Conservation (phyloP, 2,797 vertebrate species). For the Oreochromis mossambicus region DNA sequence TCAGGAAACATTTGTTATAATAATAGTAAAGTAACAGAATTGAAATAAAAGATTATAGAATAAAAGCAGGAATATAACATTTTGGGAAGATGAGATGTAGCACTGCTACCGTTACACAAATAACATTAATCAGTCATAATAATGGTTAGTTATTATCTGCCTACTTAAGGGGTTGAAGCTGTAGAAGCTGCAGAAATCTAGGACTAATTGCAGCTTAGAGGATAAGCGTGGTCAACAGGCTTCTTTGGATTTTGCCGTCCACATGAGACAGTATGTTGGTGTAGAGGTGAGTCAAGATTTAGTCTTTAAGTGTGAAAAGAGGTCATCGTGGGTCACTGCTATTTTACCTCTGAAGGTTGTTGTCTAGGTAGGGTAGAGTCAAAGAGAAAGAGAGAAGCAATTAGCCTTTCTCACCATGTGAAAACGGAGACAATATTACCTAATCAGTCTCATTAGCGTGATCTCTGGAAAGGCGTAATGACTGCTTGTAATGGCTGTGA, state of each 20-base stretch:
- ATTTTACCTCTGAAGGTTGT: slow-evolving; percentile 43
- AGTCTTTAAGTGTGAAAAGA: slow-evolving; percentile 52
- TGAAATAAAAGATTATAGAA: neutral
- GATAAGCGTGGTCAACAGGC: neutral
- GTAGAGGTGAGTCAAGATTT: slow-evolving; percentile 6
- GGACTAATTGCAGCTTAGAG: neutral
- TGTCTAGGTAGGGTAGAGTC: neutral
- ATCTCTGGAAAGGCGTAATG: slow-evolving; percentile 15
- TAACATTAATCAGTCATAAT: neutral
- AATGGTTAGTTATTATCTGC: neutral
- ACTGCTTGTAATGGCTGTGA: neutral
- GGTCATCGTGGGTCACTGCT: slow-evolving; percentile 61
- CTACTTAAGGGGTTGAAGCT: neutral
- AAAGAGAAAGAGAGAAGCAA: slow-evolving; percentile 17
- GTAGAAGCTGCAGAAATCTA: neutral
- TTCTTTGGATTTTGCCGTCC: slow-evolving; percentile 30
- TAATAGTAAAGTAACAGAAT: neutral
- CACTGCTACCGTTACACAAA: neutral
- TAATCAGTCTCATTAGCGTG: slow-evolving; percentile 36
- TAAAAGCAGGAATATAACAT: neutral
- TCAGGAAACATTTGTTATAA: neutral
- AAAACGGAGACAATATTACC: slow-evolving; percentile 23
- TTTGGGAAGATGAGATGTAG: neutral
- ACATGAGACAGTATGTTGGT: neutral
- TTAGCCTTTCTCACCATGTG: slow-evolving; percentile 38